These are phyloP conservation scores for Cydia pomonella DNA, from an alignment of 1,140 invertebrate genomes.

Conservation along the genomic window DNA sequence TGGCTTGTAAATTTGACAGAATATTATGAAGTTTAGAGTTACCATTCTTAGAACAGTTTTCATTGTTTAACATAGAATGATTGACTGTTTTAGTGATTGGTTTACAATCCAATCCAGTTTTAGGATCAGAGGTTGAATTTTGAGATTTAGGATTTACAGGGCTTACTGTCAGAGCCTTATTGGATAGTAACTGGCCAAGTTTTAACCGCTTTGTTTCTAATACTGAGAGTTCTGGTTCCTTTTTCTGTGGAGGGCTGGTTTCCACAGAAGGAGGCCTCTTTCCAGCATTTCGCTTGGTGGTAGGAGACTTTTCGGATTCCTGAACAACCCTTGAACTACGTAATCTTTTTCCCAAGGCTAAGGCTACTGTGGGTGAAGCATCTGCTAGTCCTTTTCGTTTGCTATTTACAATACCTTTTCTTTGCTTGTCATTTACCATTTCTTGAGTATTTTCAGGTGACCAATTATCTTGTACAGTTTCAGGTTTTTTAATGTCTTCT, in stretches of 20 bases:
- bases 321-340: slow-evolving; percentile 69
- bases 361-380: slow-evolving; percentile 43
- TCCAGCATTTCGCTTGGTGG: slow-evolving; percentile 51
- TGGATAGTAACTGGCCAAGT: slow-evolving; percentile 70
- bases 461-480: slow-evolving; percentile 44
- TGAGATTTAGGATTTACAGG: slow-evolving; percentile 55
- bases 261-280: slow-evolving; percentile 60
- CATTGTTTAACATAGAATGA: slow-evolving; percentile 69
- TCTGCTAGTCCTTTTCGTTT: slow-evolving; percentile 54
- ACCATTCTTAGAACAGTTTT: slow-evolving; percentile 77
- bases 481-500: slow-evolving; percentile 64
- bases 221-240: slow-evolving; percentile 61
- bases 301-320: slow-evolving; percentile 56
- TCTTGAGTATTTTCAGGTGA: slow-evolving; percentile 54
- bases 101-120: slow-evolving; percentile 53
- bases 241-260: slow-evolving; percentile 53
- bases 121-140: slow-evolving; percentile 48
- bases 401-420: slow-evolving; percentile 55
- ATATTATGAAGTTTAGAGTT: slow-evolving; percentile 77
- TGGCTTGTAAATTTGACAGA: slow-evolving; percentile 70
- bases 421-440: slow-evolving; percentile 55
- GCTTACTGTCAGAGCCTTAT: slow-evolving; percentile 66
- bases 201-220: slow-evolving; percentile 75
- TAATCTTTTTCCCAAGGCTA: slow-evolving; percentile 67
- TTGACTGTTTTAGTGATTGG: slow-evolving; percentile 54